phyloP scores from a whole-genome alignment of 2,797 vertebrate species.

The Todus mexicanus region DNA sequence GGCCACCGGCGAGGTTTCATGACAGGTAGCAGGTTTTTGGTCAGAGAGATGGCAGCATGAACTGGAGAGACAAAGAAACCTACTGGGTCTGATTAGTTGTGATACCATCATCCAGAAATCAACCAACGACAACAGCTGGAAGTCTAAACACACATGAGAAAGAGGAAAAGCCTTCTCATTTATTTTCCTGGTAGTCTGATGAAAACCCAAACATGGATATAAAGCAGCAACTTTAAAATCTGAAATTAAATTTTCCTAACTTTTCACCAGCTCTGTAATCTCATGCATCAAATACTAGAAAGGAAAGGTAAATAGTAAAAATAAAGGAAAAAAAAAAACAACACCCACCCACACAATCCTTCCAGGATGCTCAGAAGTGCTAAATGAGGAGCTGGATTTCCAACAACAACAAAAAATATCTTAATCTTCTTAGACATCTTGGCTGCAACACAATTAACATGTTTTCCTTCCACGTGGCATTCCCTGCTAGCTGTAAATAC shows the following conservation, averaged over 20 bases:
- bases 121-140: neutral
- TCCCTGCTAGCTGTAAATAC: slow-evolving; percentile 2
- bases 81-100: neutral
- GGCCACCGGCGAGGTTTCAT: neutral
- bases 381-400: slow-evolving; percentile 25
- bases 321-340: neutral
- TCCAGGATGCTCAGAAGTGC: neutral
- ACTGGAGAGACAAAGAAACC: neutral
- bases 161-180: neutral
- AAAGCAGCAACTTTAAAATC: neutral
- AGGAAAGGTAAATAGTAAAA: slow-evolving; percentile 33
- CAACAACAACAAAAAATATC: neutral
- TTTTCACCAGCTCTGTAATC: neutral
- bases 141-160: neutral
- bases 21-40: neutral
- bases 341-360: neutral
- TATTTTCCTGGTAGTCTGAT: neutral
- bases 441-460: slow-evolving; percentile 24
- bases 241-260: neutral
- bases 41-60: neutral
- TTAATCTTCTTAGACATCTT: slow-evolving; percentile 27
- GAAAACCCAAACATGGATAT: neutral
- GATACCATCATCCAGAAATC: neutral
- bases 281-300: neutral
- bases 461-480: neutral